Conservation (phyloP, 2,888 invertebrate genomes). For the Pandemis corylana region DNA sequence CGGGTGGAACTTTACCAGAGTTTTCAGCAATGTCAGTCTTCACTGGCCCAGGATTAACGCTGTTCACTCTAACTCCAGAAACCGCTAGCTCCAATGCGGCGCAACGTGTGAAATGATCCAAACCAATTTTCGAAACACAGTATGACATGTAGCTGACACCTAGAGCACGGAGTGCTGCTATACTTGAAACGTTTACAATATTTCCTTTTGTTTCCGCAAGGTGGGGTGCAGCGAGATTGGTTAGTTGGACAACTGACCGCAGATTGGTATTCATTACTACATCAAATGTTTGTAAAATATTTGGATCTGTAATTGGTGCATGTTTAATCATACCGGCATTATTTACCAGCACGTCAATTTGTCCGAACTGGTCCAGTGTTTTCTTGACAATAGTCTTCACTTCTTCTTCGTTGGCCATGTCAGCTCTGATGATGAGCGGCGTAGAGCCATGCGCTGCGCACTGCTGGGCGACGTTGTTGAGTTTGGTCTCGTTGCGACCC, state of each 20-base stretch:
- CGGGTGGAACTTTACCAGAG: conserved; percentile 85
- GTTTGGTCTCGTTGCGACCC: no score
- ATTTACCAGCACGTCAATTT: conserved; percentile 43
- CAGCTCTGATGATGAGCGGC: neutral
- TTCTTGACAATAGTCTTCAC: conserved; percentile 12
- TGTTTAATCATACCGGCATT: neutral
- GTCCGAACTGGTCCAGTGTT: conserved; percentile 3
- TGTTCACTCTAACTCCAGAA: conserved; percentile 44
- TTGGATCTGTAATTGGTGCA: neutral
- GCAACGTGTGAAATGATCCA: conserved; percentile 44
- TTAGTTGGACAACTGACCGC: conserved; percentile 4
- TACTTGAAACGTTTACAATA: neutral
- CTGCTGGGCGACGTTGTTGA: no score
- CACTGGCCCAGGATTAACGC: conserved; percentile 87
- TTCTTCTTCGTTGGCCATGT: neutral
- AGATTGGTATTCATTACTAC: neutral
- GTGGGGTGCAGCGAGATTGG: neutral
- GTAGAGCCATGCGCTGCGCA: conserved; percentile 1
- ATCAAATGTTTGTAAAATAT: neutral
- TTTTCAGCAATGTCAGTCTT: conserved; percentile 50
- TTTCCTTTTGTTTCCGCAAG: neutral
- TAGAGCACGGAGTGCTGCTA: neutral
- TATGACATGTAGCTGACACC: conserved; percentile 18
- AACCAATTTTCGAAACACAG: conserved; percentile 42
- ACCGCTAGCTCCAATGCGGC: conserved; percentile 43